A percentile compares a stretch with the other conserved stretches of the same genome.
phyloP scores from a whole-genome alignment of 2,888 invertebrate genomes.

The Phortica okadai region DNA sequence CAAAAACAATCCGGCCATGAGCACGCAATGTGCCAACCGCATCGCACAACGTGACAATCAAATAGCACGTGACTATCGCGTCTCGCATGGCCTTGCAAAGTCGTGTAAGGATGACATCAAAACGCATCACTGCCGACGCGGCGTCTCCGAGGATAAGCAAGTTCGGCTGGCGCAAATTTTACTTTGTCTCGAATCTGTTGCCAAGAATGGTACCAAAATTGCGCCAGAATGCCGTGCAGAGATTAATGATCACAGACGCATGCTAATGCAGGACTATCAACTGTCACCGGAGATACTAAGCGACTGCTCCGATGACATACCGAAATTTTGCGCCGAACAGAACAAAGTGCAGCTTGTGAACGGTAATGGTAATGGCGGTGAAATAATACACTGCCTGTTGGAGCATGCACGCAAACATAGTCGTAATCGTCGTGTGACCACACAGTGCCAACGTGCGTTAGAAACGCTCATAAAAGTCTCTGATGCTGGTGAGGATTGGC shows the following conservation, averaged over 20 bases:
- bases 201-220: conserved; percentile 84
- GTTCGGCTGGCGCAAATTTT: conserved; percentile 92
- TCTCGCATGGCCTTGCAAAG: conserved; percentile 90
- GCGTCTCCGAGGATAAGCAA: conserved; percentile 88
- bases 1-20: conserved; percentile 83
- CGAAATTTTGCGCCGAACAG: conserved; percentile 83
- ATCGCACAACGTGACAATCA: conserved; percentile 90
- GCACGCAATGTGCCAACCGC: conserved; percentile 87
- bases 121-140: conserved; percentile 88
- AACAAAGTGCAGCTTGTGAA: conserved; percentile 76
- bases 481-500: conserved; percentile 96
- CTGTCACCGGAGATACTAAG: conserved; percentile 95
- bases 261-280: conserved; percentile 94
- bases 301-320: conserved; percentile 90
- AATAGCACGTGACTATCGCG: conserved; percentile 92
- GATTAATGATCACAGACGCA: conserved; percentile 92
- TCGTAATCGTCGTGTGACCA: conserved; percentile 81
- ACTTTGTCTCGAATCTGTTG: conserved; percentile 90
- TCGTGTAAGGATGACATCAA: conserved; percentile 94
- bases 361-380: conserved; percentile 80
- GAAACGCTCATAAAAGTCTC: conserved; percentile 89
- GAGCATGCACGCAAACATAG: conserved; percentile 84
- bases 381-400: conserved; percentile 97
- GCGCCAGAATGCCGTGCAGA: conserved; percentile 89
- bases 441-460: conserved; percentile 86